Evolutionary conservation across 2,888 invertebrate species (phyloP).

Genomic region (Tetragonula carbonaria): DNA sequence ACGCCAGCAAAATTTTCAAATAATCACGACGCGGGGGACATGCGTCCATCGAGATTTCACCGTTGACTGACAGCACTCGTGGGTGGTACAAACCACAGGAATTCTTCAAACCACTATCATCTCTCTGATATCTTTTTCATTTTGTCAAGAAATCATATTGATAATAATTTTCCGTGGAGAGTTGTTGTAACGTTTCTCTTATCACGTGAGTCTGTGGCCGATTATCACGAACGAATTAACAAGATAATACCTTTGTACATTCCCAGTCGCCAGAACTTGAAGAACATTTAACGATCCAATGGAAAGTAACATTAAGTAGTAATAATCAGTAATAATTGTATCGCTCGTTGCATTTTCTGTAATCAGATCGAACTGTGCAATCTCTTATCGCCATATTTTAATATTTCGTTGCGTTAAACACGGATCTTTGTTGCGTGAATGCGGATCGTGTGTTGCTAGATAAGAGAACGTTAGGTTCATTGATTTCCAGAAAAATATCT

Average conservation of each 20-base stretch:
- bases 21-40: conserved; percentile 22
- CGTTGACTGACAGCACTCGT: conserved; percentile 41
- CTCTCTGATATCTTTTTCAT: conserved; percentile 23
- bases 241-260: conserved; percentile 50
- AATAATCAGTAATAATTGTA: background rate
- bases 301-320: too few relatives aligned
- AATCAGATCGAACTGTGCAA: background rate
- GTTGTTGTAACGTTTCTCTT: conserved; percentile 49
- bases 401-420: background rate
- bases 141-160: conserved; percentile 40
- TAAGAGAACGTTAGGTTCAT: background rate
- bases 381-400: background rate
- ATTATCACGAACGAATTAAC: conserved; percentile 37
- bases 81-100: conserved; percentile 9
- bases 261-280: background rate
- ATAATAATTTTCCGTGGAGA: conserved; percentile 51
- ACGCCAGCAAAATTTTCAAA: conserved; percentile 22
- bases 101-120: conserved; percentile 27
- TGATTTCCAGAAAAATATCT: background rate
- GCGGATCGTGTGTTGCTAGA: too few relatives aligned
- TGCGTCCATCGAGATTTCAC: conserved; percentile 52
- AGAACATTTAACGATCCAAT: background rate
- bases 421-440: background rate
- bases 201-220: conserved; percentile 35
- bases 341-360: background rate